Evolutionary conservation across 2,888 invertebrate species (phyloP), one percentile per base, ranked within the genome.

Genomic region (Lottia gigantea): DNA sequence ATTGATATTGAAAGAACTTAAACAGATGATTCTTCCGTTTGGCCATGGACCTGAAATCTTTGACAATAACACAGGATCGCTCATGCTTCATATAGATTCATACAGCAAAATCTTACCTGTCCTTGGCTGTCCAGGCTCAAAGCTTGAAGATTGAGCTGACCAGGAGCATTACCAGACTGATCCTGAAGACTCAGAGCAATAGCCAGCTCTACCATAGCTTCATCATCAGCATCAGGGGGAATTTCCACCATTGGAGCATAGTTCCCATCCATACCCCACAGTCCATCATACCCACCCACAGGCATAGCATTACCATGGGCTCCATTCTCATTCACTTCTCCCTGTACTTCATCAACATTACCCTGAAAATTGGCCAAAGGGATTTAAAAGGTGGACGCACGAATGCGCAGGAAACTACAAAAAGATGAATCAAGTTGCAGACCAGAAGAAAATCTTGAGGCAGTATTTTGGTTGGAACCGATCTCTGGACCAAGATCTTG

Each of bases 201-300:
- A 2, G 97, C 98, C 76, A 98, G 91, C 88, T 97, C 97, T 73
- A 98, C 95, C 93, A 98, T 97, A 0, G 97, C 94, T 88, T 97
- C 97, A 88, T 98, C 97, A 85, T 97, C 97, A 0, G 96, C 95
- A 88, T 96, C 96, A n/a, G 95, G 94, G 16, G 96, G 95, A 67
- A 97, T 92, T 83, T 96, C 96, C 11, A 96, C 90, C 40, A 96
- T 88, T 0, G 93, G 94, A 67, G 94, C 95, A 78, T 95, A 93
- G 65, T 93, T 88, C 25, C 81, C 84, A 25, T 73, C 72, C n/a
- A 69, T 49, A 76, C 76, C 67, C 64, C 89, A 82, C 66, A 90
- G 82, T 8, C 90, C 90, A 79, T 91, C 91, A 31, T 91, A 82
- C 8, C 40, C 40, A 8, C 82, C 77, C 0, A 89, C 74, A 4